These are phyloP conservation scores for Drosophila quadrilineata DNA, from an alignment of 1,140 invertebrate genomes.

Conservation along the genomic window DNA sequence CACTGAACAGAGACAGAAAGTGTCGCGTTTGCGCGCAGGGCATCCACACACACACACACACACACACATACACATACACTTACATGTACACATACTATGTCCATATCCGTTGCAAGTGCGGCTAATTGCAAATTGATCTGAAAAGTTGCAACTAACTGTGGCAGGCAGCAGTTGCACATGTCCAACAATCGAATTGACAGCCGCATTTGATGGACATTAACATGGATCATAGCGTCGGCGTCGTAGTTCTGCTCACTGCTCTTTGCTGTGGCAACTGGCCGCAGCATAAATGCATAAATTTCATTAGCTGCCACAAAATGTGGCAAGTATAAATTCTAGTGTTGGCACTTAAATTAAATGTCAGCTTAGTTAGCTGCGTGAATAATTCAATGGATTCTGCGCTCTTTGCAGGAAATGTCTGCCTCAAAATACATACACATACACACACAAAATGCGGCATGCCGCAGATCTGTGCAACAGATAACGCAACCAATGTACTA, in stretches of 20 bases:
- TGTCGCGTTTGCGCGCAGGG: conserved; percentile 48
- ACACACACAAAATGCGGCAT: conserved; percentile 10
- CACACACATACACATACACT: background rate
- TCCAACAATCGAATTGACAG: conserved; percentile 78
- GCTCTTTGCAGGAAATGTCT: too few species aligned
- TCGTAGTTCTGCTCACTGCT: background rate
- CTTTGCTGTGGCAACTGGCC: background rate
- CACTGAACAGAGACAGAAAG: conserved; percentile 56
- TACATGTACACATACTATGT: background rate
- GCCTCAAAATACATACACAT: too few species aligned
- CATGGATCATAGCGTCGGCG: conserved; percentile 66
- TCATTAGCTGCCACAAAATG: conserved; percentile 56
- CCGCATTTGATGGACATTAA: conserved; percentile 71
- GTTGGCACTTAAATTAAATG: conserved; percentile 69
- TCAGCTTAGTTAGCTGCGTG: conserved; percentile 51
- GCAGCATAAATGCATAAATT: conserved; percentile 77
- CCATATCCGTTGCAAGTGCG: conserved; percentile 71
- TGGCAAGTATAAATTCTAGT: conserved; percentile 26
- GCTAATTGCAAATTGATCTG: conserved; percentile 76
- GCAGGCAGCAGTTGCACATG: conserved; percentile 61
- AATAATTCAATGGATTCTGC: conserved; percentile 58
- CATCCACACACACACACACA: conserved; percentile 31
- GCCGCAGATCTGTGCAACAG: conserved; percentile 28
- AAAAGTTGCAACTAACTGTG: conserved; percentile 1
- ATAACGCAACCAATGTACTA: conserved; percentile 3